A percentile compares a stretch with the other conserved stretches of the same genome.
Evolutionary conservation across 2,888 invertebrate genomes (phyloP).

Genomic region (Marronus borbonicus): DNA sequence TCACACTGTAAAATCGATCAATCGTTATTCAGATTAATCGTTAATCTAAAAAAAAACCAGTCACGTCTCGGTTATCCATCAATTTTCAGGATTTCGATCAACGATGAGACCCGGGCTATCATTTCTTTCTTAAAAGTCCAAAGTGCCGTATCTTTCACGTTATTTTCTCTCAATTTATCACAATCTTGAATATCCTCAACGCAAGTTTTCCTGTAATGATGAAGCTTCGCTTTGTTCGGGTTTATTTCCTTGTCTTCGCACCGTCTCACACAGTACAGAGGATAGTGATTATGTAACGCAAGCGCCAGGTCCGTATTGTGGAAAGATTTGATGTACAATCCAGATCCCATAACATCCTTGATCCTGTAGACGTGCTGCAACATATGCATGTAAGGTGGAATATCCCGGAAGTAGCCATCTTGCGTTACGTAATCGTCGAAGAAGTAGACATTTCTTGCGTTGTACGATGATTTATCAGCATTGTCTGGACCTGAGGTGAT

Average conservation of each 20-base stretch:
- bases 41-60: too few relatives aligned
- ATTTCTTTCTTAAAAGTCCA: constrained; percentile 90
- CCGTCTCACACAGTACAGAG: constrained; percentile 78
- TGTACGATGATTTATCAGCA: constrained; percentile 73
- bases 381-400: constrained; percentile 87
- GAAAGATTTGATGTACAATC: constrained; percentile 91
- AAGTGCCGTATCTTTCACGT: constrained; percentile 87
- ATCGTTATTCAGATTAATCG: too few relatives aligned
- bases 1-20: too few relatives aligned
- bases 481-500: constrained; percentile 78
- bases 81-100: background rate
- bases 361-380: constrained; percentile 89
- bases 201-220: constrained; percentile 93
- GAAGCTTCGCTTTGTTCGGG: constrained; percentile 84
- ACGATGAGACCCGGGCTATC: constrained; percentile 75
- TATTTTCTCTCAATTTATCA: constrained; percentile 85
- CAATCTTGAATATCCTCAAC: constrained; percentile 86
- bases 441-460: constrained; percentile 87
- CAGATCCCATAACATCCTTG: constrained; percentile 89
- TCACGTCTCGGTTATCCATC: background rate
- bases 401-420: constrained; percentile 85
- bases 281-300: constrained; percentile 90
- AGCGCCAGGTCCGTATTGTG: constrained; percentile 89
- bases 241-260: constrained; percentile 87
- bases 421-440: constrained; percentile 88